These are phyloP conservation scores for Cyclura pinguis DNA, from an alignment of 2,797 vertebrate species.

Conservation along the genomic window DNA sequence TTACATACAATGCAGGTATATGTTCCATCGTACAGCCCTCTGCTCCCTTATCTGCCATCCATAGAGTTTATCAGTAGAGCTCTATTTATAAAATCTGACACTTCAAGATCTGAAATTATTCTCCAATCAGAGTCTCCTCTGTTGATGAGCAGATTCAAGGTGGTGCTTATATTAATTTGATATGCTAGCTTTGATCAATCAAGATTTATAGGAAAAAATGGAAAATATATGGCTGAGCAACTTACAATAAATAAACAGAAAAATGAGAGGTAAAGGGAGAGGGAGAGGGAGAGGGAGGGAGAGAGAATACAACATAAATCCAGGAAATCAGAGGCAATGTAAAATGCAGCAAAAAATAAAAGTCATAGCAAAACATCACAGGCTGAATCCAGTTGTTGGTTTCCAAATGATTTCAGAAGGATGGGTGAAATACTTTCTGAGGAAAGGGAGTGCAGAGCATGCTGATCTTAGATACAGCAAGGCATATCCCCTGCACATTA, in stretches of 20 bases:
- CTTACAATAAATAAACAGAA: neutral
- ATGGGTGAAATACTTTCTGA: too few species aligned
- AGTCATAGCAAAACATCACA: neutral
- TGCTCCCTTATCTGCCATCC: constrained; percentile 55
- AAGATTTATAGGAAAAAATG: constrained; percentile 22
- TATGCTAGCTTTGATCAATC: neutral
- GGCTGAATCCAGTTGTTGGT: too few species aligned
- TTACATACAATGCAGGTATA: constrained; percentile 51
- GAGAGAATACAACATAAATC: neutral
- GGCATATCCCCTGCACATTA: too few species aligned
- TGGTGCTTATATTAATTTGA: constrained; percentile 48
- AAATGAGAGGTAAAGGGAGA: neutral
- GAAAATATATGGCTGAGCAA: too few species aligned
- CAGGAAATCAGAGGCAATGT: neutral
- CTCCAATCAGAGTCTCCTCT: constrained; percentile 50
- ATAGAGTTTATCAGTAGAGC: constrained; percentile 27
- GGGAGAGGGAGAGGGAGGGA: too few species aligned
- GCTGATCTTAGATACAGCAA: too few species aligned
- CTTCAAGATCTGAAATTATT: constrained; percentile 56
- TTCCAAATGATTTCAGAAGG: too few species aligned
- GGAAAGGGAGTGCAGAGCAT: too few species aligned
- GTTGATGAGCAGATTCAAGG: constrained; percentile 47
- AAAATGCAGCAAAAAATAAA: neutral
- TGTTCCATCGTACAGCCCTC: constrained; percentile 23
- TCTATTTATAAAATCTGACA: constrained; percentile 58